A percentile compares a stretch with the other conserved stretches of the same genome.
phyloP scores from a whole-genome alignment of 2,113 vertebrate species.

The Pimephales promelas region DNA sequence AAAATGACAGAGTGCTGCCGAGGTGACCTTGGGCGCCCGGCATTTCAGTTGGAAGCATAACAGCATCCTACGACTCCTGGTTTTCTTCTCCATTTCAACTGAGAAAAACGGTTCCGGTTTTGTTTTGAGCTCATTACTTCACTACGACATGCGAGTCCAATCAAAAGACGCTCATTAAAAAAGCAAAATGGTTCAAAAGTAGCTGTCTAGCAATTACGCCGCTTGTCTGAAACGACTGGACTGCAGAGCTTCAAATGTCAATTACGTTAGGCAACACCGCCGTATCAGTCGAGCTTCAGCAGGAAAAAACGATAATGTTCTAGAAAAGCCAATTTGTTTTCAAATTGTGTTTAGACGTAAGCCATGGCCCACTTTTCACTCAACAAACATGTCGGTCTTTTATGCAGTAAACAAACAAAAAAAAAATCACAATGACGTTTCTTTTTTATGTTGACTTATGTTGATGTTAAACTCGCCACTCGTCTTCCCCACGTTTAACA shows the following conservation, averaged over 20 bases:
- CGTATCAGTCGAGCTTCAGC: neutral
- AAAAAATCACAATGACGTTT: neutral
- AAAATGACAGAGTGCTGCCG: conserved; percentile 38
- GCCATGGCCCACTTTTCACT: conserved; percentile 4
- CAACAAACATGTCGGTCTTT: conserved; percentile 11
- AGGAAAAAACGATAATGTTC: conserved; percentile 2
- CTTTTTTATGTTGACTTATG: neutral
- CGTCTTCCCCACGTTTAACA: neutral
- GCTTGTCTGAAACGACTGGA: conserved; percentile 49
- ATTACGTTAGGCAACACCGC: conserved; percentile 25
- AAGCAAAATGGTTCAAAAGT: conserved; percentile 53
- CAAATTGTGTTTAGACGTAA: conserved; percentile 30
- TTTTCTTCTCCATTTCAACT: conserved; percentile 35
- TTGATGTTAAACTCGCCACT: neutral
- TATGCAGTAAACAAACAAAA: neutral
- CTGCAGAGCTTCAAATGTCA: conserved; percentile 46
- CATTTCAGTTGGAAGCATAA: conserved; percentile 36
- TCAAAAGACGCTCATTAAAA: conserved; percentile 60
- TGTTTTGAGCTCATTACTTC: conserved; percentile 55
- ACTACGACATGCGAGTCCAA: conserved; percentile 46
- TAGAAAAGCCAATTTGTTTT: conserved; percentile 21
- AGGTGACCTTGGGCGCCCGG: conserved; percentile 52
- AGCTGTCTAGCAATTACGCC: conserved; percentile 45
- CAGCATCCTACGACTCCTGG: conserved; percentile 56
- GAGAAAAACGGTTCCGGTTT: conserved; percentile 38